Base-by-base conservation (phyloP, 2,888 invertebrate species). In the Dryococelus australis region DNA sequence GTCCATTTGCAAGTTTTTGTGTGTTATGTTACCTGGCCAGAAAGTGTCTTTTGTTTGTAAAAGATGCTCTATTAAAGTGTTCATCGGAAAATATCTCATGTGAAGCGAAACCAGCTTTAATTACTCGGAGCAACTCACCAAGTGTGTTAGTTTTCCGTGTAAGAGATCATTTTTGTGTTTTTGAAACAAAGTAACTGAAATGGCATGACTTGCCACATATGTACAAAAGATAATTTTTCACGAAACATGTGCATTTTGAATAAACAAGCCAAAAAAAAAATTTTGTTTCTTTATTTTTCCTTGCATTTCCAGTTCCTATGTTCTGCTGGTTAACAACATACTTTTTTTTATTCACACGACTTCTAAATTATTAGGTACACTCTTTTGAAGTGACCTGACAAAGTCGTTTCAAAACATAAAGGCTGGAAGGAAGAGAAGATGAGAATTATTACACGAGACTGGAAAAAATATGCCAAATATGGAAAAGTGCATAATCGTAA, bases 181-280 rank as follows among this genome's bases (percentile, higher is more conserved):
- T 85, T 85, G 85, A 53, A 43, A 85, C 53, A 53, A 85, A 85
- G 27, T 43, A 53, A 85, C 47, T 43, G 78, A 78, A 65, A 65
- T 86, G 86, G 86, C 86, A 78, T 65, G 26, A 35, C 20, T 80
- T 87, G 87, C 88, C 87, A 84, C 81, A 81, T 87, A 88, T 89
- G 89, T 89, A 89, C 89, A 89, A 89, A 89, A 87, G 81, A 86
- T 89, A 90, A 90, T 89, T 90, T 90, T 90, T 90, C 90, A 90
- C 90, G 86, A 89, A 90, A 90, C 90, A 90, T 90, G 90, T 90
- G 90, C 90, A 90, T 90, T 90, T 90, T 90, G 90, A 90, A 90
- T 90, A 90, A 90, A 90, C 90, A 90, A 90, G 90, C 90, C 90
- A 90, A 90, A 90, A 90, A 90, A 90, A 90, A n/a, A 8, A 16